These are phyloP conservation scores for Merluccius polli DNA, from an alignment of 2,797 vertebrate species.

Conservation along the genomic window DNA sequence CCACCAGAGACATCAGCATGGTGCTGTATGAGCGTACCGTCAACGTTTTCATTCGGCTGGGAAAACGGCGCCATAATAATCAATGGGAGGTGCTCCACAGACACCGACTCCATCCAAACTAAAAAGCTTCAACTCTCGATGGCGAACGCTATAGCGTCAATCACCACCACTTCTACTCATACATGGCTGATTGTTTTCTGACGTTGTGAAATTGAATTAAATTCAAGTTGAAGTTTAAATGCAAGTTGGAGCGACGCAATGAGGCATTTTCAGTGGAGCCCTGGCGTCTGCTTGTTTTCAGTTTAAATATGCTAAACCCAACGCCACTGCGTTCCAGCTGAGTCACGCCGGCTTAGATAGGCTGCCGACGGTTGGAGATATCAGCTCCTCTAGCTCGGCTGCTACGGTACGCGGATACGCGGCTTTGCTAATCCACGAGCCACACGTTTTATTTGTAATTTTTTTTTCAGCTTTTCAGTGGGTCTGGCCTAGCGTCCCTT, in stretches of 20 bases:
- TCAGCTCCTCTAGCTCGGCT: neutral
- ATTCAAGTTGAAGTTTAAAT: neutral
- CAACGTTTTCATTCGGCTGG: neutral
- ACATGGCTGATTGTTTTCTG: neutral
- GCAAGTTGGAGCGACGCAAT: neutral
- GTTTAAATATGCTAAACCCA: neutral
- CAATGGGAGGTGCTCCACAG: neutral
- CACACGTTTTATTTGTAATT: constrained; percentile 18
- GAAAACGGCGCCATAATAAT: neutral
- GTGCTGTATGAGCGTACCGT: neutral
- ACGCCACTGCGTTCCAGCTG: constrained; percentile 7
- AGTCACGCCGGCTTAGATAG: constrained; percentile 13
- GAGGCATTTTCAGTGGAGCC: neutral
- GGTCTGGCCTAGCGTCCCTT: neutral
- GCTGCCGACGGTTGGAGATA: neutral
- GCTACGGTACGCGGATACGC: neutral
- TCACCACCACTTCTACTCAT: neutral
- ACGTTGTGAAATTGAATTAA: neutral
- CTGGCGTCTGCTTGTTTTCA: neutral
- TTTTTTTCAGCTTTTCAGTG: constrained; percentile 21
- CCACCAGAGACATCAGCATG: neutral
- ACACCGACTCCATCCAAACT: neutral
- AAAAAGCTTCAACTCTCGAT: neutral
- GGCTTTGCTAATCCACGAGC: constrained; percentile 39
- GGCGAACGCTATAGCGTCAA: neutral